Conservation (phyloP, 1,140 invertebrate genomes). For the Hylyphantes graminicola region DNA sequence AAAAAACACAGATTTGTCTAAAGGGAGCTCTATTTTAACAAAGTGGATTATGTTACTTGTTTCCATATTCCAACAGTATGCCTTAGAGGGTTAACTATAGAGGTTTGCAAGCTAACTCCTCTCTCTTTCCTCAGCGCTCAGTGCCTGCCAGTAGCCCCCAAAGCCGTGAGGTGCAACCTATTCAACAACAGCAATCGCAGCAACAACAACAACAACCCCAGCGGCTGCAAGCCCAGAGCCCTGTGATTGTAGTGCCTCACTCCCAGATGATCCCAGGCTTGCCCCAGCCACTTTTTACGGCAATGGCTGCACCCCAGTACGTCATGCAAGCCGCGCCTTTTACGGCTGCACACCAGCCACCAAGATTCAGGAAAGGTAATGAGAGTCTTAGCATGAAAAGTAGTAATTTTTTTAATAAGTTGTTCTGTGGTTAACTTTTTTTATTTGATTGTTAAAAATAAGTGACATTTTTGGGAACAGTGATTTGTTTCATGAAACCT, state of each 20-base stretch:
- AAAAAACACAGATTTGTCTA: too few species aligned
- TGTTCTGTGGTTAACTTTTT: too few species aligned
- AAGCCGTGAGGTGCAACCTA: not conserved
- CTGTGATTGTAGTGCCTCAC: conserved; percentile 39
- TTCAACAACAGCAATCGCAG: not conserved
- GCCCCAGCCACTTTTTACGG: conserved; percentile 41
- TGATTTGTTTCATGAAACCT: too few species aligned
- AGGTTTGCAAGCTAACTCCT: conserved; percentile 77
- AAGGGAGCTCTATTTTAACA: too few species aligned
- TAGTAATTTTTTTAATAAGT: too few species aligned
- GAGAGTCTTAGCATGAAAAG: too few species aligned
- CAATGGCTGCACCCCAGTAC: conserved; percentile 49
- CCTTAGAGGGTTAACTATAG: conserved; percentile 87
- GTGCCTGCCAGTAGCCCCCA: conserved; percentile 40
- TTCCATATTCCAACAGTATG: too few species aligned
- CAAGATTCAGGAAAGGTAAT: conserved; percentile 50
- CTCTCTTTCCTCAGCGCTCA: conserved; percentile 75
- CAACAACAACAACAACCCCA: conserved; percentile 16
- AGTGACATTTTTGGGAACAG: too few species aligned
- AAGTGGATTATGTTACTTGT: too few species aligned
- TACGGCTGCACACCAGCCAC: conserved; percentile 23
- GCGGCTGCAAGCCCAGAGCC: conserved; percentile 51
- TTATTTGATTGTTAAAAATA: too few species aligned
- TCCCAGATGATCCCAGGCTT: conserved; percentile 20
- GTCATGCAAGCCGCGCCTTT: conserved; percentile 43